Evolutionary conservation across 2,888 invertebrate genomes (phyloP), one percentile per base, ranked within the genome.

Genomic region (Leptogaster cylindrica): DNA sequence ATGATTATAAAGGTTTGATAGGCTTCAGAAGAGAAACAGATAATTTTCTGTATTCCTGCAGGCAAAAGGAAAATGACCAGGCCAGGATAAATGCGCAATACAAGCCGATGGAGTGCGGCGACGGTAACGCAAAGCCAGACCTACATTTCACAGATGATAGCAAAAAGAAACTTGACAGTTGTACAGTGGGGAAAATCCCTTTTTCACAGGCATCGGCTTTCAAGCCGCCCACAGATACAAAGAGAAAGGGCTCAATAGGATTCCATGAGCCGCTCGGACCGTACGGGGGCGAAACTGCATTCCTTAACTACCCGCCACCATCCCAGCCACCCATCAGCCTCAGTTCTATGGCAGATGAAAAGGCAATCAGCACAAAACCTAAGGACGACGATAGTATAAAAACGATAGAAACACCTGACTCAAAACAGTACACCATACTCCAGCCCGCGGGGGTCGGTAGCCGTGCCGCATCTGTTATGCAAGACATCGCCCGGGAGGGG

Each of bases 401-500:
- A 28, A 68, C 67, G 39, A 72, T 77, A 41, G 77, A 77, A 72
- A 82, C 82, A 65, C 82, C 82, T 25, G 78, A 78, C 70, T 88
- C 88, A 69, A 93, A 93, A 81, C 92, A 93, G 78, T 93, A 93
- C 77, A 93, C 93, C 69, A 92, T 92, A 73, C 83, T 93, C 71
- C 93, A 93, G 80, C 93, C 93, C 1, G 92, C 92, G 8, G 89
- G 89, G 27, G 86, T 87, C 0, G 90, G 91, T 2, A 92, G 92
- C 18, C 86, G 92, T 55, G 92, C 92, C 0, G 92, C 92, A 51
- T 89, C 89, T 36, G 92, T 90, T 18, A 84, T 92, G 77, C 92
- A 92, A 77, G 92, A 93, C 77, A 89, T 86, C 66, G 85, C 87
- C 28, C 81, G 89, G 44, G 89, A 88, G 74, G 88, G 87, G 46